Evolutionary conservation across 2,888 invertebrate genomes (phyloP).

Genomic region (Lasioglossum malachurum): DNA sequence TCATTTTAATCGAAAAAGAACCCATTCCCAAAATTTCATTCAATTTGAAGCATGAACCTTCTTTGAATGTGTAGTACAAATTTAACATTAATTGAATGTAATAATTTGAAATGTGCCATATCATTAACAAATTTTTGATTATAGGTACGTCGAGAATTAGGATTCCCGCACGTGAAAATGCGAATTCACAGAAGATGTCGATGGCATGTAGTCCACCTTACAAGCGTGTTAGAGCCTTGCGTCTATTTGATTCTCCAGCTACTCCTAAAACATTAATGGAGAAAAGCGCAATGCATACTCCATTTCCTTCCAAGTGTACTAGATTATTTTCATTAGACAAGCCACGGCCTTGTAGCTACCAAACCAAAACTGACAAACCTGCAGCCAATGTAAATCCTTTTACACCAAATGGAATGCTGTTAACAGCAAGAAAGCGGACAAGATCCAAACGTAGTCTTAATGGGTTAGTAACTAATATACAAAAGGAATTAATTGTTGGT

Average conservation of each 20-base stretch:
- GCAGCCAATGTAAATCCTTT: slow-evolving; percentile 94
- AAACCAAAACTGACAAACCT: slow-evolving; percentile 86
- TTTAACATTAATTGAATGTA: neutral
- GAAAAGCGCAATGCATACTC: slow-evolving; percentile 88
- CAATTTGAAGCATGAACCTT: no score
- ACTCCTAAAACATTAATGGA: slow-evolving; percentile 94
- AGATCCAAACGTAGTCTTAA: slow-evolving; percentile 87
- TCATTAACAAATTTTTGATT: slow-evolving; percentile 27
- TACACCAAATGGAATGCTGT: slow-evolving; percentile 90
- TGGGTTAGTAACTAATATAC: slow-evolving; percentile 72
- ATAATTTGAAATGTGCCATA: neutral
- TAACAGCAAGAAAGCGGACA: slow-evolving; percentile 89
- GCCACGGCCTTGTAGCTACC: slow-evolving; percentile 83
- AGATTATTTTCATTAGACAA: slow-evolving; percentile 83
- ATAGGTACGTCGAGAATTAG: slow-evolving; percentile 77
- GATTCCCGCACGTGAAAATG: slow-evolving; percentile 75
- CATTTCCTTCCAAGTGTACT: slow-evolving; percentile 84
- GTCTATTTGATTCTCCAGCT: slow-evolving; percentile 93
- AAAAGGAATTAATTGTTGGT: neutral
- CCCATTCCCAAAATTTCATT: no score
- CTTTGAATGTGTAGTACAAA: neutral
- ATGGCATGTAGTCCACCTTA: slow-evolving; percentile 87
- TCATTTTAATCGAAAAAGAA: neutral
- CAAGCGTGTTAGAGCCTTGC: slow-evolving; percentile 87
- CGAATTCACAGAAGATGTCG: slow-evolving; percentile 74